Evolutionary conservation across 2,113 vertebrate species (phyloP), one percentile per base, ranked within the genome.

Genomic region (Ammodytes dubius): DNA sequence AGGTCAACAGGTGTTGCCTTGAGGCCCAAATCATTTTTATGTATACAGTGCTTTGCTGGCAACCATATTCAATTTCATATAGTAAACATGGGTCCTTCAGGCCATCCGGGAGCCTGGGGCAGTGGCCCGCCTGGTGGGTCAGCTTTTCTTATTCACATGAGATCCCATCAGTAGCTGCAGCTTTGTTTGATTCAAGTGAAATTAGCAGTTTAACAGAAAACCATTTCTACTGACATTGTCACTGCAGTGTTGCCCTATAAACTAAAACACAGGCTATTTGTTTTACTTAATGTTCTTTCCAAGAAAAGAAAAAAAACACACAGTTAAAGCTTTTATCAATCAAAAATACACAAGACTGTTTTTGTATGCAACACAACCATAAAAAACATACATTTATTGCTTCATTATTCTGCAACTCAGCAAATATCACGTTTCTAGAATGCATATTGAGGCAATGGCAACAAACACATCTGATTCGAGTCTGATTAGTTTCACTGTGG

Each of bases 381-480:
- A 74, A 13, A 27, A 86, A 45, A 59, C n/a, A 61, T 52, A 17
- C 12, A 61, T 61, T 35, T 40, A 60, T 35, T 64, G 37, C 15
- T 75, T 67, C 12, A 61, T 35, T 79, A 63, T 58, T 47, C 70
- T 81, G 3, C 52, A 81, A 47, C 52, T 45, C n/a, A 61, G 53
- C 39, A 66, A 17, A 75, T 17, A 75, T 71, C 47, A 77, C 45
- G 11, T 54, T 63, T 79, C 53, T 70, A 68, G 42, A 77, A 15
- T 75, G 40, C 56, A 84, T 59, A 83, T 74, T 65, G 68, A 59
- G 47, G 37, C 57, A 77, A 6, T 13, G 7, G 45, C 47, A 59
- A 60, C 73, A 74, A 80, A 68, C 46, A 84, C 52, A 78, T 47
- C 2, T 5, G n/a, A 70, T 65, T 45, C 73, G 71, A 81, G 54